A percentile compares a stretch with the other conserved stretches of the same genome.
Evolutionary conservation across 1,140 invertebrate genomes (phyloP).

Genomic region (Latrodectus geometricus): DNA sequence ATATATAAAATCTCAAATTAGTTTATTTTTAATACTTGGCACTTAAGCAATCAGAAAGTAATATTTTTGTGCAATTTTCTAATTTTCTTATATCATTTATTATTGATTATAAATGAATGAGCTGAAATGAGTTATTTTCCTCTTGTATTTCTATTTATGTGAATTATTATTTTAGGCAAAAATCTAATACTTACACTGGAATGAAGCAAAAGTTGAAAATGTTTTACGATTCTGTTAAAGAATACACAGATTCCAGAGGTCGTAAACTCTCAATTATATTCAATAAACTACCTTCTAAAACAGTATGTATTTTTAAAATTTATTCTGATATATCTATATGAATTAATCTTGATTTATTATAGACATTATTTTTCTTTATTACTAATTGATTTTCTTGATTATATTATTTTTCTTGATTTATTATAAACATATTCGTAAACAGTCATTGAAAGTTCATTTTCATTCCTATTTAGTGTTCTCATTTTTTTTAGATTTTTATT

Average conservation of each 20-base stretch:
- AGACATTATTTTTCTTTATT: neutral
- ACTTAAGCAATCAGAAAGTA: neutral
- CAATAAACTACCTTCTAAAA: conserved; percentile 82
- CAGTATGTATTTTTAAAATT: conserved; percentile 70
- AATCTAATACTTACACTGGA: conserved; percentile 13
- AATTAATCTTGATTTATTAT: neutral
- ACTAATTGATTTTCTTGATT: no score
- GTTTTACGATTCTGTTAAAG: conserved; percentile 89
- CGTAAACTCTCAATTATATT: conserved; percentile 72
- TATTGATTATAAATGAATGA: no score
- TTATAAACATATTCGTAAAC: no score
- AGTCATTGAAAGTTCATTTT: no score
- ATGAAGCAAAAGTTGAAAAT: conserved; percentile 80
- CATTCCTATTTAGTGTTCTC: no score
- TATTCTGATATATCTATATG: neutral
- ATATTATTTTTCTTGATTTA: no score
- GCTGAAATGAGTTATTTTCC: no score
- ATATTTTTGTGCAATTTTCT: neutral
- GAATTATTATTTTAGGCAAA: conserved; percentile 30
- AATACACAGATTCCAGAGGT: conserved; percentile 75
- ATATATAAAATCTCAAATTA: no score
- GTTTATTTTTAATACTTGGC: no score
- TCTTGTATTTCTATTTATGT: no score
- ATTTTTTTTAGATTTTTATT: no score
- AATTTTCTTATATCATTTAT: neutral